Conservation (phyloP, 2,888 invertebrate species). For the Caenorhabditis doughertyi region DNA sequence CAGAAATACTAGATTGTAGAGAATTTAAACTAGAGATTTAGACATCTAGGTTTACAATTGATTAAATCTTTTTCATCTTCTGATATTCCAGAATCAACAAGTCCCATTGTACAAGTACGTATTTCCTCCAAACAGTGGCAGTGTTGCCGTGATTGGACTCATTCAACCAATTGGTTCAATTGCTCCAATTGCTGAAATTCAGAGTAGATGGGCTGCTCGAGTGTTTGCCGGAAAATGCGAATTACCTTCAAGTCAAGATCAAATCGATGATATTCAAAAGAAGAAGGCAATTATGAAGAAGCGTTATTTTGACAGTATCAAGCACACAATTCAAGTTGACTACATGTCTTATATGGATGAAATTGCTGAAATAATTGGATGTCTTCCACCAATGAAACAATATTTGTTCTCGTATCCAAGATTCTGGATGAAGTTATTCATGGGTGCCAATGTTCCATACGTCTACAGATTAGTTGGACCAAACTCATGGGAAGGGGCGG, state of each 20-base stretch:
- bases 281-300: conserved; percentile 76
- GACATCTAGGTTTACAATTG: too few species aligned
- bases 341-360: conserved; percentile 82
- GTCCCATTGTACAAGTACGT: conserved; percentile 84
- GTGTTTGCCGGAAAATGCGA: conserved; percentile 72
- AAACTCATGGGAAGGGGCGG: conserved; percentile 76
- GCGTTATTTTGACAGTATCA: conserved; percentile 78
- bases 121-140: conserved; percentile 82
- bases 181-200: conserved; percentile 84
- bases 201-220: conserved; percentile 80
- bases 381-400: conserved; percentile 75
- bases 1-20: neutral
- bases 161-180: conserved; percentile 84
- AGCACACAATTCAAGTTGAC: conserved; percentile 80
- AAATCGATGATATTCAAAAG: conserved; percentile 72
- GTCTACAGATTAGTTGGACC: conserved; percentile 80
- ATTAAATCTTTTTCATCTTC: too few species aligned
- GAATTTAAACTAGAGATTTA: too few species aligned
- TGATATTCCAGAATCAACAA: conserved; percentile 82
- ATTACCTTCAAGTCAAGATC: conserved; percentile 69
- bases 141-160: conserved; percentile 83
- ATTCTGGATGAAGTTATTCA: conserved; percentile 76
- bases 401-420: conserved; percentile 72
- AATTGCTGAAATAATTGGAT: conserved; percentile 78
- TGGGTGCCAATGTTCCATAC: conserved; percentile 81